phyloP scores from a whole-genome alignment of 2,797 vertebrate species.

The Acomys russatus region DNA sequence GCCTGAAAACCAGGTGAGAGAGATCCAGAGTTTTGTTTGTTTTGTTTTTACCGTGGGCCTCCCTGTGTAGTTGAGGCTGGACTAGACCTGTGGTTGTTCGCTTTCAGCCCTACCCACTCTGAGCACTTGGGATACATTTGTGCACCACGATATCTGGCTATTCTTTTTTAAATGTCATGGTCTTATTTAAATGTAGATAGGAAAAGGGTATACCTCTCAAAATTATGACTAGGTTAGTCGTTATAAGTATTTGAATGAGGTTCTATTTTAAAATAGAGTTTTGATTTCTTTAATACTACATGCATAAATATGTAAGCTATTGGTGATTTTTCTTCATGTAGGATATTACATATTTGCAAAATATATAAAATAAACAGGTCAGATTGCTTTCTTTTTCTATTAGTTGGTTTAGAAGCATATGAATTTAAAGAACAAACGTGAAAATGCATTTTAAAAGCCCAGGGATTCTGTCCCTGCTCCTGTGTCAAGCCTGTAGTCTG shows the following conservation, averaged over 20 bases:
- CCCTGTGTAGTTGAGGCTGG: not conserved
- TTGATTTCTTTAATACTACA: not conserved
- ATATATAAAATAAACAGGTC: not conserved
- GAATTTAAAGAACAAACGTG: not conserved
- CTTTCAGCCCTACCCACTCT: not conserved
- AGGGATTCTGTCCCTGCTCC: not conserved
- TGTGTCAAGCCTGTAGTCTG: not conserved
- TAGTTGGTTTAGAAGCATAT: not conserved
- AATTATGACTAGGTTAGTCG: slow-evolving; percentile 5
- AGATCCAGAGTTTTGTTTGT: not conserved
- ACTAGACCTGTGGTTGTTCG: not conserved
- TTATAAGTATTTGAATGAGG: slow-evolving; percentile 37
- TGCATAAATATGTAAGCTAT: slow-evolving; percentile 1
- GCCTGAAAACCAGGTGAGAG: slow-evolving; percentile 17
- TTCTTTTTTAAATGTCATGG: slow-evolving; percentile 5
- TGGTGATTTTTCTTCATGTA: slow-evolving; percentile 25
- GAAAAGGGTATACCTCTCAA: slow-evolving; percentile 22
- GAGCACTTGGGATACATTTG: not conserved
- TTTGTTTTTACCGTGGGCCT: not conserved
- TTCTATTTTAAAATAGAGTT: slow-evolving; percentile 1
- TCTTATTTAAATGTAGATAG: slow-evolving; percentile 11
- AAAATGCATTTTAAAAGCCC: not conserved
- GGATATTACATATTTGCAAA: slow-evolving; percentile 4
- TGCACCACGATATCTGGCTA: not conserved
- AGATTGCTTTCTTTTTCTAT: not conserved